A percentile compares a stretch with the other conserved stretches of the same genome.
Evolutionary conservation across 1,140 invertebrate species (phyloP).

Genomic region (Drosophila dunni): DNA sequence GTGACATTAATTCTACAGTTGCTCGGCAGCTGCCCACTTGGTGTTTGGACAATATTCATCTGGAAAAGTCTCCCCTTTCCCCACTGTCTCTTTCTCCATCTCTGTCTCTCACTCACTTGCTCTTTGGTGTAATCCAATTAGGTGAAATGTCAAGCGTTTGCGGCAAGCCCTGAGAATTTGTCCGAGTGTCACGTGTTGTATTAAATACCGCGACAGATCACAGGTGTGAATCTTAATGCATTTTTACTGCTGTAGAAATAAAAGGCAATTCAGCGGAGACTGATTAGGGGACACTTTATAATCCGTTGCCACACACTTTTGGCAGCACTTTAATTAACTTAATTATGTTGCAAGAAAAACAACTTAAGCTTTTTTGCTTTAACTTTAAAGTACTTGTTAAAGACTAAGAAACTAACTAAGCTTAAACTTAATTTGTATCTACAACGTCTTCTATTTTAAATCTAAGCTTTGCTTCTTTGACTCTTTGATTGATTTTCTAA

Average conservation of each 20-base stretch:
- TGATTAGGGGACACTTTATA: slow-evolving; percentile 16
- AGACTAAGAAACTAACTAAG: too few species aligned
- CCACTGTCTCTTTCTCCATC: background rate
- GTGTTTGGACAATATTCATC: slow-evolving; percentile 69
- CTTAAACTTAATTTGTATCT: too few species aligned
- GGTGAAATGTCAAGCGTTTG: slow-evolving; percentile 66
- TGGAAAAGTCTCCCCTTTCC: slow-evolving; percentile 9
- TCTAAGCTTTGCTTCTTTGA: too few species aligned
- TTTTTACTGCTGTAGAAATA: slow-evolving; percentile 14
- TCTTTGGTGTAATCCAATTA: slow-evolving; percentile 71
- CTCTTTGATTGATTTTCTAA: too few species aligned
- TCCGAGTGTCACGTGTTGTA: slow-evolving; percentile 60
- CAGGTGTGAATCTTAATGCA: slow-evolving; percentile 48
- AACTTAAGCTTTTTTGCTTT: too few species aligned
- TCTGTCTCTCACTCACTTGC: background rate
- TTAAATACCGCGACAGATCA: slow-evolving; percentile 49
- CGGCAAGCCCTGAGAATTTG: slow-evolving; percentile 49
- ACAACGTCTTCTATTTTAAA: too few species aligned
- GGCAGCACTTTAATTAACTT: background rate
- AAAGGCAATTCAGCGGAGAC: slow-evolving; percentile 6
- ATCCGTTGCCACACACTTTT: slow-evolving; percentile 1
- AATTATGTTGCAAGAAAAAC: background rate
- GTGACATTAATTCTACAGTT: slow-evolving; percentile 72
- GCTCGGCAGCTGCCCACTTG: slow-evolving; percentile 53
- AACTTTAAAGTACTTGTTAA: too few species aligned